Conservation (phyloP, 2,888 invertebrate genomes). For the Hermaeophaga mercurialis region DNA sequence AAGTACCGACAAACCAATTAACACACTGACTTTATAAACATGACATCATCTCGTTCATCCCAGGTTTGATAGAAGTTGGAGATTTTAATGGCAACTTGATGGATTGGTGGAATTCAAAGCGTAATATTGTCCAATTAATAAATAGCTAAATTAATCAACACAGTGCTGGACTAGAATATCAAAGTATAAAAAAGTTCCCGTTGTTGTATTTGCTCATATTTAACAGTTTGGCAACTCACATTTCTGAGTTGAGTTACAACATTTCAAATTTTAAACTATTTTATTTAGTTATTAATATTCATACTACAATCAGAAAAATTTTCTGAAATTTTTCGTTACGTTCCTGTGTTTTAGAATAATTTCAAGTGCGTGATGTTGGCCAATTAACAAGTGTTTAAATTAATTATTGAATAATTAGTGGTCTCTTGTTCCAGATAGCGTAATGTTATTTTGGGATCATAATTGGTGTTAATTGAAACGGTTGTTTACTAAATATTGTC, state of each 20-base stretch:
- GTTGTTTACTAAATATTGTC: conserved; percentile 36
- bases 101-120: conserved; percentile 49
- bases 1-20: conserved; percentile 42
- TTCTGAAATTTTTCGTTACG: conserved; percentile 3
- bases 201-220: no score
- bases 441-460: conserved; percentile 43
- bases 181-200: no score
- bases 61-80: conserved; percentile 43
- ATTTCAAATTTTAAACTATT: no score
- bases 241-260: no score
- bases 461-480: conserved; percentile 35
- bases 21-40: conserved; percentile 38
- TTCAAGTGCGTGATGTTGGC: conserved; percentile 51
- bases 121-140: conserved; percentile 54
- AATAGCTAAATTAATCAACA: no score
- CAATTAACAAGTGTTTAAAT: conserved; percentile 56
- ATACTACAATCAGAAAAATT: no score
- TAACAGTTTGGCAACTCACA: no score
- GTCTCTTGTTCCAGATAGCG: conserved; percentile 42
- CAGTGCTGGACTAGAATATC: no score
- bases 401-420: conserved; percentile 52
- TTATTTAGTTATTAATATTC: no score
- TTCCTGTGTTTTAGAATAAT: not conserved
- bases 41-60: conserved; percentile 48
- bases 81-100: conserved; percentile 48